Base-by-base conservation (phyloP, 2,888 invertebrate species). In the Amblyjoppa fuscipennis region DNA sequence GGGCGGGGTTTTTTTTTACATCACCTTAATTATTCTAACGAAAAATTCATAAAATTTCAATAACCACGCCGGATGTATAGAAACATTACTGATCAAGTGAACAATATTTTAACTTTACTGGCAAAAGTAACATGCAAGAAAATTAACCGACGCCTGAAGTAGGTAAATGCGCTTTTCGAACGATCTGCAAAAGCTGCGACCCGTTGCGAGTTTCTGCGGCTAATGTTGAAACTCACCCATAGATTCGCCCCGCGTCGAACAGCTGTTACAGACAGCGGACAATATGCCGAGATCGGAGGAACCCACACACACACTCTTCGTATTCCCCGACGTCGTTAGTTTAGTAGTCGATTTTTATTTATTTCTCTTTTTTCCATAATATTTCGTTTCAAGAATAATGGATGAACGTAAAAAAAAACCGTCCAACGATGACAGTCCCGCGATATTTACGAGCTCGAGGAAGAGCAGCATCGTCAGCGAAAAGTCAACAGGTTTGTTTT, bases 401-500 rank as follows among this genome's bases (percentile, higher is more conserved):
- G 83, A 83, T 45, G 83, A 85, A 82, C 78, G 66, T 34, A 80
- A 45, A 34, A 85, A 71, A 61, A 80, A 56, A 53, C 0, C 16
- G 34, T 20, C 77, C 7, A 77, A 73, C 38, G 83, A 77, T 49
- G 85, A 85, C 5, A 83, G 76, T 38, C 83, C 83, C 4, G 77
- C 80, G n/a, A 83, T 85, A 81, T 85, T 85, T 51, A 68, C 73
- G 16, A 71, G 80, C 5, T 73, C 53, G 20, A 73, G 83, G 68
- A 85, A 85, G 53, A 77, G 31, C 56, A 85, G 85, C 49, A 66
- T 51, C 25, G 38, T 85, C 45, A 81, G 76, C 59, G 73, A 81
- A 31, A 80, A 64, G 83, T 85, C 85, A 81, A 85, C 83, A 83
- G 85, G 85, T 85, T 73, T 53, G 79, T 70, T n/a, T 70, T 25